Evolutionary conservation across 2,113 vertebrate species (phyloP).

Genomic region (Etheostoma cragini): DNA sequence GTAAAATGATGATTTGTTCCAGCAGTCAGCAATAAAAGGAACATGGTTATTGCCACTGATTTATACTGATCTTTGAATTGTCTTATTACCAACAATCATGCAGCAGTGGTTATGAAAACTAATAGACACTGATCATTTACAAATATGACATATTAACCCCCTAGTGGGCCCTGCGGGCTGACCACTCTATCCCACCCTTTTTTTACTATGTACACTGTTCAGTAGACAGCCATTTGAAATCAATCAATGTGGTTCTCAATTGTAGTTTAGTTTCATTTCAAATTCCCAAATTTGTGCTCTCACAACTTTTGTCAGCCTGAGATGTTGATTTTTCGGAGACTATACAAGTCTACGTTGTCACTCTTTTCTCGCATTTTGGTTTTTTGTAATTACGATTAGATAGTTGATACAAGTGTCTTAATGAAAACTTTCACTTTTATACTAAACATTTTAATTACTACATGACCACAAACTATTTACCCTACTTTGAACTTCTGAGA

Average conservation of each 20-base stretch:
- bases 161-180: background rate
- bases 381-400: too few relatives aligned
- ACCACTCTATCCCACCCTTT: background rate
- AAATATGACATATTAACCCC: background rate
- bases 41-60: slow-evolving; percentile 55
- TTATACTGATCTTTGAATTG: background rate
- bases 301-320: too few relatives aligned
- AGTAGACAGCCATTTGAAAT: background rate
- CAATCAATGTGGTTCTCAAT: too few relatives aligned
- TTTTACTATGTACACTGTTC: background rate
- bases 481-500: background rate
- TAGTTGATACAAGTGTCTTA: too few relatives aligned
- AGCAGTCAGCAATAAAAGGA: slow-evolving; percentile 62
- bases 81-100: slow-evolving; percentile 41
- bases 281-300: too few relatives aligned
- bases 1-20: slow-evolving; percentile 60
- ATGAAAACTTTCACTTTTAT: too few relatives aligned
- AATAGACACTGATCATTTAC: background rate
- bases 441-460: background rate
- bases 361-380: too few relatives aligned
- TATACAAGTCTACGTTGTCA: too few relatives aligned
- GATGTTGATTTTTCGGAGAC: too few relatives aligned
- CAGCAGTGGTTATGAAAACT: background rate
- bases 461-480: background rate
- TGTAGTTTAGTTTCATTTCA: too few relatives aligned